Base-by-base conservation (phyloP, 1,140 invertebrate genomes). In the Megalopta genalis region DNA sequence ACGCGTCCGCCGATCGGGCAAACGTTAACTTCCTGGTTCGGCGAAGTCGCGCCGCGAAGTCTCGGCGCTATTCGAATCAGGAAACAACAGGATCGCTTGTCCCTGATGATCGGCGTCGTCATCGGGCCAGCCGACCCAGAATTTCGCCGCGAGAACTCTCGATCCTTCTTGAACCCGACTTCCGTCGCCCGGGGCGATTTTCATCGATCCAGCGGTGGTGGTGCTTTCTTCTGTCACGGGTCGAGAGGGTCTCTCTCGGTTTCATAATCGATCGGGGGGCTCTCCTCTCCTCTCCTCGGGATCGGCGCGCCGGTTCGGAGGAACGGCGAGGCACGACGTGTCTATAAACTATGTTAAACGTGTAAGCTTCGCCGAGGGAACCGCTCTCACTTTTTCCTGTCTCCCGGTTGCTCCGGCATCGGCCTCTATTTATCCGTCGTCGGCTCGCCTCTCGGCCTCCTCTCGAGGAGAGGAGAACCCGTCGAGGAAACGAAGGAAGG, bases 401-500 rank as follows among this genome's bases (percentile, higher is more conserved):
- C 16, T 25, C 25, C 23, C 12, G 57, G 54, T n/a, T 21, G 49
- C 54, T 46, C 42, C 2, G 52, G 57, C 57, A 60, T 52, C 23
- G 16, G 63, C 52, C 76, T 72, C 23, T 72, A 78, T 72, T 78
- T 72, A 78, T 5, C 60, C 60, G 37, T 72, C 27, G 42, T 77
- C 70, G 42, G n/a, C 63, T 42, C 25, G 23, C 49, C 12, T 27
- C 1, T 32, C 10, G 25, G 59, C 32, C 12, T 46, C 42, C 42
- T 46, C 42, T 46, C 42, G 42, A 21, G 49, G 12, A 1, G 16
- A 6, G 18, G 39, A 18, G 12, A 46, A 64, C 27, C 49, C 21
- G 54, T 72, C 68, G 64, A 80, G 76, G 88, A 14, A 86, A 88
- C 86, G 85, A 85, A 88, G 88, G 81, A 77, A 83, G 81, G 63